Evolutionary conservation across 2,888 invertebrate genomes (phyloP).

Genomic region (Thysanoteuthis rhombus): DNA sequence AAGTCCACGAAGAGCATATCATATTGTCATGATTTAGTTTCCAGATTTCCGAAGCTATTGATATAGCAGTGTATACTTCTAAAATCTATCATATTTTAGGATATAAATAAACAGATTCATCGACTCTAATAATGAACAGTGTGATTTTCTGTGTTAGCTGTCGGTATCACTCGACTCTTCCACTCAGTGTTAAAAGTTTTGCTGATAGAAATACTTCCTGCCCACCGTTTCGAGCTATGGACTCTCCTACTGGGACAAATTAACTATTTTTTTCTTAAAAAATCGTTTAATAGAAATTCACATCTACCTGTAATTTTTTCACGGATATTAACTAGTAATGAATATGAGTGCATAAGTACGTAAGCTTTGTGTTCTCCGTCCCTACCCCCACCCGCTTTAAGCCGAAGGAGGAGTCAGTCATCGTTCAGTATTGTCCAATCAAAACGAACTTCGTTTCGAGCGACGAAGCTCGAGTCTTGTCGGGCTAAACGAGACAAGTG

Average conservation of each 20-base stretch:
- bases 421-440: neutral
- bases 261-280: too few species aligned
- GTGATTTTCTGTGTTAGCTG: too few species aligned
- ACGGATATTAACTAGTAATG: too few species aligned
- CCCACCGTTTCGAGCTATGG: too few species aligned
- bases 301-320: too few species aligned
- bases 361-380: neutral
- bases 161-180: too few species aligned
- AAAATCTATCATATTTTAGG: neutral
- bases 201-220: too few species aligned
- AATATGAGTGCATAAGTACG: neutral
- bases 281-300: too few species aligned
- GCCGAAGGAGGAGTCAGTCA: neutral
- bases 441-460: neutral
- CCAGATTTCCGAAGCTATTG: neutral
- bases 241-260: too few species aligned
- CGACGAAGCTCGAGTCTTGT: neutral
- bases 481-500: neutral
- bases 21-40: neutral
- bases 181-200: too few species aligned
- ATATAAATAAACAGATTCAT: neutral
- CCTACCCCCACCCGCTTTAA: neutral
- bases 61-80: neutral
- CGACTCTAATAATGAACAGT: too few species aligned
- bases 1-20: neutral